Evolutionary conservation across 2,797 vertebrate genomes (phyloP).

Genomic region (Catostomus latipinnis): DNA sequence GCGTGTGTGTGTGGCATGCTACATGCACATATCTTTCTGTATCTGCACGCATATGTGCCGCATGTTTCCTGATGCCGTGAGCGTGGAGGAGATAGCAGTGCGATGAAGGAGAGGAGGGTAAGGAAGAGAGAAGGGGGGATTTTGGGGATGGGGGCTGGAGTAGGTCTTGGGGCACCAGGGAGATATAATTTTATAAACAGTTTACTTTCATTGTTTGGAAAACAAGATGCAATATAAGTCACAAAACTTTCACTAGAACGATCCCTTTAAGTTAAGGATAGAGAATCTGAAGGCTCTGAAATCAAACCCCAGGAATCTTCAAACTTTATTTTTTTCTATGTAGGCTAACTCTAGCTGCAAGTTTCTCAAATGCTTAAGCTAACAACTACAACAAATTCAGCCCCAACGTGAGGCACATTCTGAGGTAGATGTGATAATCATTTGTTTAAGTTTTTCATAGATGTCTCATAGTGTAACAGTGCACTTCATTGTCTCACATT

Average conservation of each 20-base stretch:
- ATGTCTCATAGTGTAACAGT: constrained; percentile 8
- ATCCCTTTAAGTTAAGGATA: too few species aligned
- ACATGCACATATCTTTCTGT: constrained; percentile 44
- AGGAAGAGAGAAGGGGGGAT: constrained; percentile 35
- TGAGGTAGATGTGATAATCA: neutral
- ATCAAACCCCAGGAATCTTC: too few species aligned
- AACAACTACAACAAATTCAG: neutral
- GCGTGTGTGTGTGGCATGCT: constrained; percentile 43
- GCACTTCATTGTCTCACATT: neutral
- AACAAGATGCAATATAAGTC: too few species aligned
- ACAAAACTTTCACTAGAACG: too few species aligned
- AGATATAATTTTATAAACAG: constrained; percentile 37
- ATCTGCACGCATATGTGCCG: constrained; percentile 45
- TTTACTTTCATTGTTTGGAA: too few species aligned
- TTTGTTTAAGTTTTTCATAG: neutral
- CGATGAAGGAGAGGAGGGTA: constrained; percentile 53
- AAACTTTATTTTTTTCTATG: too few species aligned
- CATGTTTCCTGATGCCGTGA: constrained; percentile 48
- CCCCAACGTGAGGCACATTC: too few species aligned
- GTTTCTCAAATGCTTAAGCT: neutral
- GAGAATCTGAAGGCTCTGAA: too few species aligned
- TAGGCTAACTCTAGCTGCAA: too few species aligned
- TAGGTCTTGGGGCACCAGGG: constrained; percentile 63
- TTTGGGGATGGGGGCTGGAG: constrained; percentile 53
- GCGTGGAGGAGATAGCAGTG: constrained; percentile 52